phyloP scores from a whole-genome alignment of 2,888 invertebrate species.

The Lycocerus yunnanus region DNA sequence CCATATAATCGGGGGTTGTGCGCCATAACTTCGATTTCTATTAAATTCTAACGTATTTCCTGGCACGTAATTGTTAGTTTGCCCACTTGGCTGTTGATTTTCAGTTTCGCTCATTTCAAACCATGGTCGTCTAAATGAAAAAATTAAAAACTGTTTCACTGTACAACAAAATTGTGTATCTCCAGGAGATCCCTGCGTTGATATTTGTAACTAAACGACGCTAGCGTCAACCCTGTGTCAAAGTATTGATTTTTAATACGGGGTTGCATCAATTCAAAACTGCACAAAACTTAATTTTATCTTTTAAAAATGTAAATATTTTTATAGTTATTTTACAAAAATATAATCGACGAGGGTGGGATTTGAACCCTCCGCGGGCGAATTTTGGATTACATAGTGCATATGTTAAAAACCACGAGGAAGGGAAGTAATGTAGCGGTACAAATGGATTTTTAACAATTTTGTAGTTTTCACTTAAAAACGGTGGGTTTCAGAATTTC shows the following conservation, averaged over 20 bases:
- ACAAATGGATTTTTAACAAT: no score
- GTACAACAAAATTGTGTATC: not conserved
- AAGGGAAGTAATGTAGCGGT: no score
- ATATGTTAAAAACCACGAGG: no score
- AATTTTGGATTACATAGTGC: constrained; percentile 69
- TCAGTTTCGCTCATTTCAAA: constrained; percentile 33
- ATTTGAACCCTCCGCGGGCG: constrained; percentile 69
- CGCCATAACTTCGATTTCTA: constrained; percentile 41
- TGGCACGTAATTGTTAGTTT: constrained; percentile 45
- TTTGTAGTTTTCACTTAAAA: no score
- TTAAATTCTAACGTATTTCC: constrained; percentile 48
- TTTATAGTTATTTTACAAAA: not conserved
- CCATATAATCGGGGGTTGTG: constrained; percentile 44
- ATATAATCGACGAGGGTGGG: constrained; percentile 57
- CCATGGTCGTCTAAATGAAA: not conserved
- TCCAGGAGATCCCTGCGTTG: not conserved
- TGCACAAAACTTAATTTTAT: not conserved
- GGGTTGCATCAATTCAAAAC: not conserved
- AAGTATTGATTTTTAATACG: not conserved
- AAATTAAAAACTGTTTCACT: not conserved
- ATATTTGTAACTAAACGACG: not conserved
- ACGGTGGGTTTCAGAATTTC: no score
- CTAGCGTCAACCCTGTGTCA: not conserved
- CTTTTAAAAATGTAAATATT: no score
- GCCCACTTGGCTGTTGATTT: constrained; percentile 37